Conservation (phyloP, 2,113 vertebrate genomes). For the Entosphenus tridentatus region DNA sequence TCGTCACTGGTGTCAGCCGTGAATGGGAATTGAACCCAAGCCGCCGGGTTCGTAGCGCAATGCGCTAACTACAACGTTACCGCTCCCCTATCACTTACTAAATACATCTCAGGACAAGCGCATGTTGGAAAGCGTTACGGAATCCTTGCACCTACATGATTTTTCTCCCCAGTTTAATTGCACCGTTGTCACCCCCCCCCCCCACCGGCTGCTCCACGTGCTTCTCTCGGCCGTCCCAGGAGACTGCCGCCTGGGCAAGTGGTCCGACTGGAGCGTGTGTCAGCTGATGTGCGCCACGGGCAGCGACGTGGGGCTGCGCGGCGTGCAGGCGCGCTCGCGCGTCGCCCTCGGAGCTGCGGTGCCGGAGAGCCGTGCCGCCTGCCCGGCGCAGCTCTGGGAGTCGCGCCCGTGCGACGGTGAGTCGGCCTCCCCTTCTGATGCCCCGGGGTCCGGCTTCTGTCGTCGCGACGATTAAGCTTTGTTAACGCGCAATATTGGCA, state of each 20-base stretch:
- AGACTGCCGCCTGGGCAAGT: constrained; percentile 84
- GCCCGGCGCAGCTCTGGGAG: constrained; percentile 69
- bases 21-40: too few relatives aligned
- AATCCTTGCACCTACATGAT: too few relatives aligned
- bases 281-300: constrained; percentile 63
- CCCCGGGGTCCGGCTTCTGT: too few relatives aligned
- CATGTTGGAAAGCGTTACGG: too few relatives aligned
- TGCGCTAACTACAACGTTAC: too few relatives aligned
- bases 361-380: constrained; percentile 63
- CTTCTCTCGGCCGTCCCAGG: constrained; percentile 23
- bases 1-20: too few relatives aligned
- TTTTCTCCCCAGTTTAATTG: not conserved
- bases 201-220: too few relatives aligned
- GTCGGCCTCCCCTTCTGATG: constrained; percentile 9
- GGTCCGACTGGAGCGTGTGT: constrained; percentile 79
- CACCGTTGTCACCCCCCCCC: constrained; percentile 2
- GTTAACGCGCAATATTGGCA: too few relatives aligned
- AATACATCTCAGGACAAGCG: not conserved
- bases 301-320: constrained; percentile 49
- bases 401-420: constrained; percentile 52
- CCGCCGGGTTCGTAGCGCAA: too few relatives aligned
- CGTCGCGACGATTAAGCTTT: too few relatives aligned
- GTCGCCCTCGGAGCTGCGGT: constrained; percentile 57
- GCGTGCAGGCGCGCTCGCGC: constrained; percentile 60
- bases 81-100: too few relatives aligned